Base-by-base conservation (phyloP, 35 echinoderm and acorn worm genomes). In the Ophioderma brevispina region DNA sequence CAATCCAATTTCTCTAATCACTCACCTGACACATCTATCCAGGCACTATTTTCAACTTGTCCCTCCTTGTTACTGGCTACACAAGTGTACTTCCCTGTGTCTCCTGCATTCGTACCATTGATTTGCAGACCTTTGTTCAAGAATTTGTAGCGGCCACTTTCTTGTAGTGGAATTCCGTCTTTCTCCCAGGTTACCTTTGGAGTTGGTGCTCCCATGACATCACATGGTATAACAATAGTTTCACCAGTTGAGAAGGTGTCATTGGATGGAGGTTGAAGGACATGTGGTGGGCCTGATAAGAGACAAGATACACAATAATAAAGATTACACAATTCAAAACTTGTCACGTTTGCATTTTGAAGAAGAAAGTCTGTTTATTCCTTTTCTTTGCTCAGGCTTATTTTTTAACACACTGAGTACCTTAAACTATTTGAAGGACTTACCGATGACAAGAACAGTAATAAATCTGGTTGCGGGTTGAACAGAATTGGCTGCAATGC, bases 401-500 rank as follows among this genome's bases (percentile, higher is more conserved):
- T n/a, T n/a, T n/a, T n/a, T n/a, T n/a, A n/a, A n/a, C n/a, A n/a
- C n/a, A n/a, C n/a, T n/a, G n/a, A n/a, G n/a, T n/a, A n/a, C n/a
- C n/a, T n/a, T n/a, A n/a, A n/a, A n/a, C n/a, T n/a, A n/a, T n/a
- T n/a, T n/a, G n/a, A n/a, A 31, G 38, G 34, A 80, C 92, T 95
- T 82, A 98, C 96, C 96, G 30, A 77, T 90, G 35, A 98, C 90
- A 34, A 95, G 79, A 21, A 98, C n/a, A 18, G 76, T 76, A 38
- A 89, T 79, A 55, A 37, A 30, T 38, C 17, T 1, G 33, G 80
- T 33, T 40, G 64, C 39, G 0, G 92, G 78, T 34, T 88, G 81
- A 33, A 98, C 90, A 1, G 77, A 36, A 76, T 95, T 98, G 64
- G 90, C 33, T 2, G 96, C 96, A 80, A 98, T 95, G 38, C 96